phyloP scores from a whole-genome alignment of 2,797 vertebrate species.

The Phalloptychus januarius region DNA sequence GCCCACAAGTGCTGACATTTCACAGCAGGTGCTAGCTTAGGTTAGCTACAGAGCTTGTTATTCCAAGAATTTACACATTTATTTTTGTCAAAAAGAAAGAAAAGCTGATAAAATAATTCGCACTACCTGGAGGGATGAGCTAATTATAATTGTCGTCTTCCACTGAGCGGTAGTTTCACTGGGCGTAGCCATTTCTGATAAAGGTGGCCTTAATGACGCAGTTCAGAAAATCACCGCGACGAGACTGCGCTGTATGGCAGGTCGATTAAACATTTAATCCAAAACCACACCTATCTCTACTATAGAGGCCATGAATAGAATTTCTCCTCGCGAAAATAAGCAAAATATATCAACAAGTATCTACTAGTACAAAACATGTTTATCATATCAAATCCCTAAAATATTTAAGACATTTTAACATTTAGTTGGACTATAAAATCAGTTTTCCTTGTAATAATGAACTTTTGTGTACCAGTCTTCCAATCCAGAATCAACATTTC shows the following conservation, averaged over 20 bases:
- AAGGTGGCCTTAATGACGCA: background rate
- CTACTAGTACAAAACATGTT: background rate
- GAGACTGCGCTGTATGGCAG: background rate
- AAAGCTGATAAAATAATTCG: background rate
- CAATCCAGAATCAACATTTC: background rate
- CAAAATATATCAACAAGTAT: background rate
- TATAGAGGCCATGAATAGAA: background rate
- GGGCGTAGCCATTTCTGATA: constrained; percentile 23
- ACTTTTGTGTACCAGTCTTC: background rate
- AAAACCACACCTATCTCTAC: background rate
- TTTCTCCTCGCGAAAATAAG: background rate
- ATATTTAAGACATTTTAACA: background rate
- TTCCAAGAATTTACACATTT: background rate
- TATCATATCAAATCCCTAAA: background rate
- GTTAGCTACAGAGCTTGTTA: background rate
- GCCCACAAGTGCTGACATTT: background rate
- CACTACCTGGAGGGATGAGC: constrained; percentile 82
- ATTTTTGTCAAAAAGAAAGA: background rate
- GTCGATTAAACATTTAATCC: background rate
- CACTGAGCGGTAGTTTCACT: constrained; percentile 60
- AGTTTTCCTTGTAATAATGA: background rate
- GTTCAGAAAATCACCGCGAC: background rate
- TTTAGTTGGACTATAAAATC: background rate
- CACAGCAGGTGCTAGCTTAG: background rate
- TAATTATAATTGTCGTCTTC: constrained; percentile 90